Conservation (phyloP, 2,797 vertebrate genomes). For the Danio tinwini region DNA sequence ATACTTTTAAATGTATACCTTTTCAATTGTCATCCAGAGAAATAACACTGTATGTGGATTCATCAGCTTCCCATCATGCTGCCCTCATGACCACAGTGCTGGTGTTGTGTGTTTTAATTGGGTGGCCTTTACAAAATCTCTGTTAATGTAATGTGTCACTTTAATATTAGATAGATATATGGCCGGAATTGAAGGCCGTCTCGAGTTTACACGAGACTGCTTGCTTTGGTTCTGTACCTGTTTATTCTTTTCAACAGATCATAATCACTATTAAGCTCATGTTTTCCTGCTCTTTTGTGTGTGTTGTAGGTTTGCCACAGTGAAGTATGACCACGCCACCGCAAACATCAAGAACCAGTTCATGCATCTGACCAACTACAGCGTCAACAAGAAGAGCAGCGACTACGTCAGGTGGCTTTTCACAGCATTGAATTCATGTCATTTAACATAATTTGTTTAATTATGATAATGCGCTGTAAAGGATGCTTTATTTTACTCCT, state of each 20-base stretch:
- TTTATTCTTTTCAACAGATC: slow-evolving; percentile 19
- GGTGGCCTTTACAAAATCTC: not conserved
- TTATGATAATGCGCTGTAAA: not conserved
- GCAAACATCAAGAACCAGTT: slow-evolving; percentile 97
- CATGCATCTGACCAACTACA: slow-evolving; percentile 99
- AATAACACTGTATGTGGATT: not conserved
- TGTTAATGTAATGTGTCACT: not conserved
- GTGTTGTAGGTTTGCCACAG: slow-evolving; percentile 90
- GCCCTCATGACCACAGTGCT: not conserved
- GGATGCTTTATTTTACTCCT: not conserved
- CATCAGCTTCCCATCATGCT: not conserved
- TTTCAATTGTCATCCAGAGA: not conserved
- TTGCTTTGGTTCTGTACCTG: slow-evolving; percentile 19
- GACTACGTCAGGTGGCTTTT: slow-evolving; percentile 96
- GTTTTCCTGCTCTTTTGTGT: slow-evolving; percentile 29
- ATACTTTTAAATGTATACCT: too few species aligned
- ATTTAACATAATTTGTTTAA: not conserved
- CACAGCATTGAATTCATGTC: too few species aligned
- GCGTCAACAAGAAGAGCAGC: slow-evolving; percentile 96
- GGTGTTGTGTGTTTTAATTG: slow-evolving; percentile 5
- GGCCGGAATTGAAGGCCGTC: not conserved
- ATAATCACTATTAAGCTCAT: not conserved
- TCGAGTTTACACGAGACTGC: slow-evolving; percentile 1
- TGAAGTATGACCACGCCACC: slow-evolving; percentile 88
- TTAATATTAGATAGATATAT: not conserved